Conservation (phyloP, 2,888 invertebrate species). For the Drosophila mercatorum region DNA sequence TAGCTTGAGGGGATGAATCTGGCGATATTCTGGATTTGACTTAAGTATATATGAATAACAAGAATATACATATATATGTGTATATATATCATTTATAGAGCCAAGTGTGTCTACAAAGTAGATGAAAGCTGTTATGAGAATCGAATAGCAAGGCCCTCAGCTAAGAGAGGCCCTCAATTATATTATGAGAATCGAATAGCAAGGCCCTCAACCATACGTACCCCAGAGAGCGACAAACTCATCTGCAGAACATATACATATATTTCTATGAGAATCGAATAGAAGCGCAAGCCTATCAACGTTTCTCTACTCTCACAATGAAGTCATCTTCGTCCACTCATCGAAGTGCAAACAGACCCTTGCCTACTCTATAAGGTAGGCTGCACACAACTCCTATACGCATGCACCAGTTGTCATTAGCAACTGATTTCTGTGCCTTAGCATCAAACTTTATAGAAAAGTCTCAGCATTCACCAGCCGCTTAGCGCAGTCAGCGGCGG, state of each 20-base stretch:
- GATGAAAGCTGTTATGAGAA: not conserved
- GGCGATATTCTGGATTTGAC: not conserved
- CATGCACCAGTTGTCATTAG: conserved; percentile 32
- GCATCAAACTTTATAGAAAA: conserved; percentile 24
- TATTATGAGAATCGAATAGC: too few relatives aligned
- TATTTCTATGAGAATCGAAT: too few relatives aligned
- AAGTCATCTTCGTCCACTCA: too few relatives aligned
- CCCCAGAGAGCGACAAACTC: too few relatives aligned
- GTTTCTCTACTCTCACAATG: not conserved
- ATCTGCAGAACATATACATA: too few relatives aligned
- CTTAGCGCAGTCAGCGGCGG: conserved; percentile 27
- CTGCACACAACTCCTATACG: conserved; percentile 1
- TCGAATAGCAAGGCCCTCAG: not conserved
- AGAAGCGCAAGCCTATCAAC: not conserved
- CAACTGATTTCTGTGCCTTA: conserved; percentile 26
- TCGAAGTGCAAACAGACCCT: not conserved
- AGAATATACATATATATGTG: not conserved
- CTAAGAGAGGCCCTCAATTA: not conserved
- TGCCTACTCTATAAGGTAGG: conserved; percentile 3
- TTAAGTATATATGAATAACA: not conserved
- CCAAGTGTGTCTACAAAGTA: too few relatives aligned
- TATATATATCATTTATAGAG: not conserved
- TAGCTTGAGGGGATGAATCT: not conserved
- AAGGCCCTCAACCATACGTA: too few relatives aligned
- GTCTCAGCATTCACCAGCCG: conserved; percentile 23